Percentiles rank a stretch among this genome's conserved stretches.
These are phyloP conservation scores for Phymanthus crucifer DNA, from an alignment of 92 coral and sea anemone genomes.

Conservation along the genomic window DNA sequence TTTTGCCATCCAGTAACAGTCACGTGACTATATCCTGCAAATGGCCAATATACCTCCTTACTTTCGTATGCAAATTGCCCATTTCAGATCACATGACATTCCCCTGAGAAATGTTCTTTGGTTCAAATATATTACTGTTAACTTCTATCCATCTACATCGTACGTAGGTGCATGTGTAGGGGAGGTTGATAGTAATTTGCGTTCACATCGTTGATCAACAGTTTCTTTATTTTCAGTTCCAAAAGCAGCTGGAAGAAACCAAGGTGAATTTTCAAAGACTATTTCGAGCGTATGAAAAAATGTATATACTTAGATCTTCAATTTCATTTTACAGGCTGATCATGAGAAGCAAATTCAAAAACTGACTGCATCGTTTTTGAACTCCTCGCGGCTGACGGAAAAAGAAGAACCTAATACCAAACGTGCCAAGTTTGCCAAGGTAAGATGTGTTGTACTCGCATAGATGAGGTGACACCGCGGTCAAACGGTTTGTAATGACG, in stretches of 20 bases:
- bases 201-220: neutral
- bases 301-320: neutral
- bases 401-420: neutral
- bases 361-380: neutral
- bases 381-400: conserved; percentile 3
- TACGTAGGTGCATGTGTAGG: neutral
- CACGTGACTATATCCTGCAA: no score
- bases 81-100: no score
- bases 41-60: no score
- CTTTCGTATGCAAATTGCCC: no score
- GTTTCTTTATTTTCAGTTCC: conserved; percentile 10
- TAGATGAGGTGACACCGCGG: neutral
- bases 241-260: conserved; percentile 40
- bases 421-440: conserved; percentile 10
- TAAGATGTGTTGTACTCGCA: neutral
- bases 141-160: neutral
- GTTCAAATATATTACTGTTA: no score
- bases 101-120: no score
- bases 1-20: no score
- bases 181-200: neutral
- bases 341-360: neutral
- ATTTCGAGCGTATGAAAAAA: neutral
- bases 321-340: neutral
- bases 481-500: no score
- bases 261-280: conserved; percentile 20